phyloP scores from a whole-genome alignment of 1,140 invertebrate genomes.

The Drosophila triauraria region DNA sequence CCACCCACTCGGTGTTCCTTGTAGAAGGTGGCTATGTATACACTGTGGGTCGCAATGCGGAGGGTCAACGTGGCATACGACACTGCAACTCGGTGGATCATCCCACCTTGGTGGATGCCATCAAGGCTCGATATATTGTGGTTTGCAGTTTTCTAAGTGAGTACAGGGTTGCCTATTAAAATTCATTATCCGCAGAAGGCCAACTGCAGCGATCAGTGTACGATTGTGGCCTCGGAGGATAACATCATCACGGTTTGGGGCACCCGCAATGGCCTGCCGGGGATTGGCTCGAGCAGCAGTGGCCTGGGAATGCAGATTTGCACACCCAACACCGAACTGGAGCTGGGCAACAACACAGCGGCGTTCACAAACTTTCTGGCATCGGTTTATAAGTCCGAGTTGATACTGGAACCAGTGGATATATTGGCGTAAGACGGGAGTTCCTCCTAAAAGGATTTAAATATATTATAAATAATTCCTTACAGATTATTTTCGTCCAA shows the following conservation, averaged over 20 bases:
- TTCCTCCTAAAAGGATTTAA: background rate
- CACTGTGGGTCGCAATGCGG: constrained; percentile 88
- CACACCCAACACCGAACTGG: constrained; percentile 65
- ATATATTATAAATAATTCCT: constrained; percentile 1
- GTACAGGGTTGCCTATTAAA: background rate
- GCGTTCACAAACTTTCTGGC: constrained; percentile 84
- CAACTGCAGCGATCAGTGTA: constrained; percentile 89
- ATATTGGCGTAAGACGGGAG: constrained; percentile 86
- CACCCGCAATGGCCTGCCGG: constrained; percentile 85
- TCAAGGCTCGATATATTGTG: constrained; percentile 86
- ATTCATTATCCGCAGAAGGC: constrained; percentile 52
- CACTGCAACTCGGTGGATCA: constrained; percentile 76
- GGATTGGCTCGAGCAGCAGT: constrained; percentile 63
- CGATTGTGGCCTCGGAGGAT: constrained; percentile 88
- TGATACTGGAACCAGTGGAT: constrained; percentile 86
- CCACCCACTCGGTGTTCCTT: constrained; percentile 87
- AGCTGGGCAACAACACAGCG: constrained; percentile 78
- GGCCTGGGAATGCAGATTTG: constrained; percentile 64
- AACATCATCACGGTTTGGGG: constrained; percentile 91
- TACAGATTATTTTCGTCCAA: constrained; percentile 87
- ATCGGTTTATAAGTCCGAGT: constrained; percentile 85
- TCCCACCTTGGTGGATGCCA: constrained; percentile 86
- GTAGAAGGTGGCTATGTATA: constrained; percentile 89
- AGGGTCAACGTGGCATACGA: constrained; percentile 86
- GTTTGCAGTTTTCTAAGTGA: constrained; percentile 72